Evolutionary conservation across 2,888 invertebrate genomes (phyloP), one percentile per base, ranked within the genome.

Genomic region (Aphrophora alni): DNA sequence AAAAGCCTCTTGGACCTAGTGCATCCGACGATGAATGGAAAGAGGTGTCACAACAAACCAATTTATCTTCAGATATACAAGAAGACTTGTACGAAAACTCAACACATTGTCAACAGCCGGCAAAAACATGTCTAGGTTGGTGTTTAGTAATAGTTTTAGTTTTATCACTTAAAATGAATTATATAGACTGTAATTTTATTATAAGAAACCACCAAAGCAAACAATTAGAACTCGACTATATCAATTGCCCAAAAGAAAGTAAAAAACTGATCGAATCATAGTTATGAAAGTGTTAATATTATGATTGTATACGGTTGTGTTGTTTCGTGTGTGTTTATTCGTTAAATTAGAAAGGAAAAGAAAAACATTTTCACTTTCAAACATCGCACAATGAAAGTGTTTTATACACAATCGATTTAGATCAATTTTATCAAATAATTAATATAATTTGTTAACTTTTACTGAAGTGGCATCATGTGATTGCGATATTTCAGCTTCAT

Each of bases 101-200:
- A 25, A 80, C 82, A 51, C 82, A 82, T 73, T 85, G 85, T 78
- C 76, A 77, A 74, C 83, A 82, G 74, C 82, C 84, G 5, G 81
- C 84, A 38, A 78, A 82, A 73, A 82, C 82, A 68, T 85, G 85
- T 82, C 79, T 85, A 85, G 85, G 85, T 85, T 85, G 83, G 85
- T 85, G 84, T 80, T 74, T 83, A 73, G 74, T 83, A 51, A 77
- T 85, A 81, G 44, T 80, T 44, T 68, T 78, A 80, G 68, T 82
- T 28, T 77, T 73, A 74, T 74, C 74, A 79, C 59, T 59, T 59
- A 59, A 59, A 59, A 3, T 59, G 59, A 59, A 21, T 59, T 21
- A 21, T 59, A 21, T 59, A 59, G 59, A 59, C 59, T 59, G 4
- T 59, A n/a, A 59, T 59, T 59, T 59, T 59, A 21, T 21, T 59